Conservation (phyloP, 2,888 invertebrate genomes). For the Nemotelus pantherinus region DNA sequence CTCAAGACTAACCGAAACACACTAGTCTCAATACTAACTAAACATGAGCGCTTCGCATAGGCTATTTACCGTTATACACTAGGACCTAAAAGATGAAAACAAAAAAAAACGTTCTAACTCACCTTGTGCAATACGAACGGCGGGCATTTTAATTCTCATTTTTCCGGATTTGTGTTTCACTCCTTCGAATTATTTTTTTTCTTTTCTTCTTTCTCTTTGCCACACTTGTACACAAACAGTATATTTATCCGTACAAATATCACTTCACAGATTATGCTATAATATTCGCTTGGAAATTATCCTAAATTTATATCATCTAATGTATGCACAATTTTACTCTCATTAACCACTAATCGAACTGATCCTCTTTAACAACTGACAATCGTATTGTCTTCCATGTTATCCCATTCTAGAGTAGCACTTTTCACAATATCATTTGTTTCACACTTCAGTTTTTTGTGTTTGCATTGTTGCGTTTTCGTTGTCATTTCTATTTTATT, state of each 20-base stretch:
- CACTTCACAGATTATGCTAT: not conserved
- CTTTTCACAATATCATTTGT: conserved; percentile 2
- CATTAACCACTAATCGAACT: not conserved
- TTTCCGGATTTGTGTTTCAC: conserved; percentile 65
- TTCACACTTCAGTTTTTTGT: too few species aligned
- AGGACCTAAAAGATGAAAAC: too few species aligned
- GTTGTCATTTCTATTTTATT: not conserved
- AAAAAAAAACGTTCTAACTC: conserved; percentile 62
- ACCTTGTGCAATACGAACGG: conserved; percentile 97
- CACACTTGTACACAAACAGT: not conserved
- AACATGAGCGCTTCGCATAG: too few species aligned
- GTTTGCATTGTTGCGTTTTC: not conserved
- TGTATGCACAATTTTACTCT: too few species aligned
- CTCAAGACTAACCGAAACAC: too few species aligned
- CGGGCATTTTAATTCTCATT: conserved; percentile 98
- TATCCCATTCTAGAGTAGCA: not conserved
- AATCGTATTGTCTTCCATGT: not conserved
- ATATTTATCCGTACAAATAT: not conserved
- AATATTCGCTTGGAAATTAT: not conserved
- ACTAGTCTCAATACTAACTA: too few species aligned
- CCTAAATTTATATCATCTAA: too few species aligned
- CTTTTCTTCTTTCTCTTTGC: not conserved
- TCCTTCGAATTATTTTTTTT: not conserved
- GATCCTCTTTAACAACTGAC: conserved; percentile 10
- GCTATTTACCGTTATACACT: too few species aligned